Conservation (phyloP, 2,888 invertebrate genomes). For the Steinernema hermaphroditum region DNA sequence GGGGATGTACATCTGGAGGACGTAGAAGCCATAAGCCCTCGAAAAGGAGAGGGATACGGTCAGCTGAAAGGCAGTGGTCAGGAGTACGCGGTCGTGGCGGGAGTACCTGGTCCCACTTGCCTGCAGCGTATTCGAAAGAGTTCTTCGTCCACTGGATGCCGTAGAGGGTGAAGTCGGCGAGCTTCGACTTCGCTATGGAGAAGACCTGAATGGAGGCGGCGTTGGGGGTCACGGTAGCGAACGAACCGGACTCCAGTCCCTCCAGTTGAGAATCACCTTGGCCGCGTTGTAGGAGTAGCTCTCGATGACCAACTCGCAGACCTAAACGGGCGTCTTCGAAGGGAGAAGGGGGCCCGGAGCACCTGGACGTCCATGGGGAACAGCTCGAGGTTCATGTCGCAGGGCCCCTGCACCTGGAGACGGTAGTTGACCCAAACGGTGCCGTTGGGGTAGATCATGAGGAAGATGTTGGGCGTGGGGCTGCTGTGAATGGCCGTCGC, state of each 20-base stretch:
- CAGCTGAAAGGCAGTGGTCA: slow-evolving; percentile 44
- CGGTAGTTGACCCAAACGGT: slow-evolving; percentile 65
- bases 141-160: slow-evolving; percentile 61
- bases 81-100: neutral
- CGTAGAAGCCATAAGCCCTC: slow-evolving; percentile 62
- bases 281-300: slow-evolving; percentile 64
- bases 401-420: slow-evolving; percentile 60
- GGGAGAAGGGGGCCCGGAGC: slow-evolving; percentile 32
- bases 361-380: slow-evolving; percentile 65
- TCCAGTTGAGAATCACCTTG: slow-evolving; percentile 59
- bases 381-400: slow-evolving; percentile 50
- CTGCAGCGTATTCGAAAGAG: slow-evolving; percentile 62
- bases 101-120: slow-evolving; percentile 62
- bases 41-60: slow-evolving; percentile 61
- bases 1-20: slow-evolving; percentile 64
- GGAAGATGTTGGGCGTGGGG: slow-evolving; percentile 64
- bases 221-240: neutral
- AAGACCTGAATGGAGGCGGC: slow-evolving; percentile 46
- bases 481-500: slow-evolving; percentile 63
- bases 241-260: slow-evolving; percentile 60
- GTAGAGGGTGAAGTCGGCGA: slow-evolving; percentile 60
- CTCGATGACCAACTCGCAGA: slow-evolving; percentile 59
- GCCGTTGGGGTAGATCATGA: slow-evolving; percentile 65
- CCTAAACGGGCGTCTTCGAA: slow-evolving; percentile 36
- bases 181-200: slow-evolving; percentile 59